Evolutionary conservation across 2,797 vertebrate species (phyloP), one percentile per base, ranked within the genome.

Genomic region (Arctocebus calabarensis): DNA sequence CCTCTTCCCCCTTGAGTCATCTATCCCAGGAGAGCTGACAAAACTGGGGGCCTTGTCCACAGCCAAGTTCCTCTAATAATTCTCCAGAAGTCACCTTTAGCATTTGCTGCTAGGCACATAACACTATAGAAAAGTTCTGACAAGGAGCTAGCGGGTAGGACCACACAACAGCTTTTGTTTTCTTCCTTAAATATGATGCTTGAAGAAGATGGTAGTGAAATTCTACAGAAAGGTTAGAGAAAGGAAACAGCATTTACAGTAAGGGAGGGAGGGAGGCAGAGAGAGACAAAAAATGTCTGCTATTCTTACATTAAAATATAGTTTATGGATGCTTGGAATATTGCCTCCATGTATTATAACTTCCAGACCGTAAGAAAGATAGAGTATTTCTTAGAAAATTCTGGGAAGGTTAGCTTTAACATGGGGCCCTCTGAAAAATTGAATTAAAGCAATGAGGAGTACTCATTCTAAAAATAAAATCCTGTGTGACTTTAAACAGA

Each of bases 221-320:
- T 43, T 37, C 22, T 71, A 84, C 16, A 62, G 29, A 64, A 61
- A 23, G 6, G 34, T 13, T 34, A 61, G 17, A 7, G 29, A 79
- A 84, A 20, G 7, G 5, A 84, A 90, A 5, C 64, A 32, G 48
- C 48, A 52, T 52, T 52, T 52, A 52, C 48, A 52, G 48, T 4
- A 13, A 52, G 48, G 4, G 48, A 52, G 14, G 48, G 48, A 52
- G 14, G 14, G 14, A 52, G 14, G 14, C 14, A 52, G 48, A 4
- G 48, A 52, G 14, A 52, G 48, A 66, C 0, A 40, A n/a, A 84
- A 85, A 78, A 70, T 11, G 17, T 73, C 78, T 64, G 10, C 55
- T 73, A 40, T n/a, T 88, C 29, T 93, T 92, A 92, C 86, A 62
- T 93, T 71, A 78, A 95, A 85, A n/a, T 77, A 32, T 23, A 3